Percentiles rank a stretch among this genome's conserved stretches.
These are phyloP conservation scores for Nemopilema nomurai DNA, from an alignment of 30 jellyfish, hydroid and myxozoan species.

Conservation along the genomic window DNA sequence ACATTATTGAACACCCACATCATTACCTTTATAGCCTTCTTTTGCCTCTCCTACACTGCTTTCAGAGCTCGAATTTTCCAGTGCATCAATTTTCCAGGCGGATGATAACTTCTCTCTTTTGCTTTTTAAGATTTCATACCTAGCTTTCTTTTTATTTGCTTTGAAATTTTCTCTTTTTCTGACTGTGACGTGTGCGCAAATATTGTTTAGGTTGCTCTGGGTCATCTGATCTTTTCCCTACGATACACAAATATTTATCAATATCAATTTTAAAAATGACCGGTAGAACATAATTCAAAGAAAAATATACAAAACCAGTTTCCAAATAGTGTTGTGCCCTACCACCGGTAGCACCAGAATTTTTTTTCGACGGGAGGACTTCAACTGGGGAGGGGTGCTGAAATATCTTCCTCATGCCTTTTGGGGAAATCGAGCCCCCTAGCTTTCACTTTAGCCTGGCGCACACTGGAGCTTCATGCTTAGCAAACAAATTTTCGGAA, in stretches of 20 bases:
- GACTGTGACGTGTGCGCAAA: slow-evolving; percentile 30
- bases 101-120: slow-evolving; percentile 9
- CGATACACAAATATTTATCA: neutral
- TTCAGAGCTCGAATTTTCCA: slow-evolving; percentile 4
- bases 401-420: neutral
- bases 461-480: no score
- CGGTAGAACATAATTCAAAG: neutral
- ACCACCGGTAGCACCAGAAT: neutral
- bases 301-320: neutral
- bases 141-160: slow-evolving; percentile 6
- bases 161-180: slow-evolving; percentile 1
- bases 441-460: no score
- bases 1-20: slow-evolving; percentile 31
- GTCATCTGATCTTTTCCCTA: slow-evolving; percentile 49
- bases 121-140: slow-evolving; percentile 12
- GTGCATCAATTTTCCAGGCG: slow-evolving; percentile 19
- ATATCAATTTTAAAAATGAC: neutral
- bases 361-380: neutral
- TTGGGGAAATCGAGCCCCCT: neutral
- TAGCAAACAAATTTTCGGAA: no score
- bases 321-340: neutral
- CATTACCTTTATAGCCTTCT: neutral
- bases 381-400: neutral
- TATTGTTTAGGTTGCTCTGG: slow-evolving; percentile 33
- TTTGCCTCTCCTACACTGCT: neutral